Evolutionary conservation across 1,140 invertebrate genomes (phyloP).

Genomic region (Anthonomus grandis): DNA sequence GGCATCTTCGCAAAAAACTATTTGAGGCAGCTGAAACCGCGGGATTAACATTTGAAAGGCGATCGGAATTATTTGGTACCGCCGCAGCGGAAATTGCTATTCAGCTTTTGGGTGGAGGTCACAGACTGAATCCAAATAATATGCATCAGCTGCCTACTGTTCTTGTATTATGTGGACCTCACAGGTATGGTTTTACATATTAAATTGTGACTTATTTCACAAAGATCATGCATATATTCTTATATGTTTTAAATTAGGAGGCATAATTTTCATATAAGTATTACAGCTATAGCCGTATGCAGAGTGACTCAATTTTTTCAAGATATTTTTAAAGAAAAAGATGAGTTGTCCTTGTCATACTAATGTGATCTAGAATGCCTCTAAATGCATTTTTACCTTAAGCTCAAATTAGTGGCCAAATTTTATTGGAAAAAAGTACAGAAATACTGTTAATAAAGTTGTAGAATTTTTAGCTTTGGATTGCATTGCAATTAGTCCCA

Average conservation of each 20-base stretch:
- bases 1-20: slow-evolving; percentile 62
- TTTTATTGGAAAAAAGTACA: too few species aligned
- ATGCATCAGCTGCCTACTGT: slow-evolving; percentile 77
- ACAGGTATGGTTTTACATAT: slow-evolving; percentile 47
- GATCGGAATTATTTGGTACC: slow-evolving; percentile 71
- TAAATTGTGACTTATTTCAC: background rate
- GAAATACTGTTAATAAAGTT: too few species aligned
- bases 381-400: too few species aligned
- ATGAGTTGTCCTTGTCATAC: too few species aligned
- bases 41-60: slow-evolving; percentile 65
- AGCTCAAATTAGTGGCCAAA: too few species aligned
- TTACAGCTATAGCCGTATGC: too few species aligned
- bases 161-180: slow-evolving; percentile 69
- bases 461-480: too few species aligned
- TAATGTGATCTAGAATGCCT: too few species aligned
- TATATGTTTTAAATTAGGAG: background rate
- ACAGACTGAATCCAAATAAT: slow-evolving; percentile 73
- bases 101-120: slow-evolving; percentile 72
- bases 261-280: background rate
- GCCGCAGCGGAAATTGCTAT: slow-evolving; percentile 75
- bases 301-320: too few species aligned
- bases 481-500: too few species aligned
- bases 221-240: background rate
- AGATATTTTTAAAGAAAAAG: too few species aligned
- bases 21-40: slow-evolving; percentile 62